phyloP scores from a whole-genome alignment of 2,888 invertebrate species.

The Cosmorhoe ocellata region DNA sequence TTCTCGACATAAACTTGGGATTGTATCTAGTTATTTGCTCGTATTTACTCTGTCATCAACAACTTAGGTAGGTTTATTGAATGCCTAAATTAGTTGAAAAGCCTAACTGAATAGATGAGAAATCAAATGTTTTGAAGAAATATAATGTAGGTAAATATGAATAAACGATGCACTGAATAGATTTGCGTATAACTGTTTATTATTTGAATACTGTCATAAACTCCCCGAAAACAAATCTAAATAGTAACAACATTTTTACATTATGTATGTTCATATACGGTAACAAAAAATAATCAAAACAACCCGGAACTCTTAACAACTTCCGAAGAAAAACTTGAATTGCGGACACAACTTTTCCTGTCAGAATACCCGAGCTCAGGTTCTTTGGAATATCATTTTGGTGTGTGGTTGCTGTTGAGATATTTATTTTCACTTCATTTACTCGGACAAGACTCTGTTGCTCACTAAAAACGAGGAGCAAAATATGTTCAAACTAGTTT shows the following conservation, averaged over 20 bases:
- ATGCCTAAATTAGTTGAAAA: not conserved
- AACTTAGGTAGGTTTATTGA: not conserved
- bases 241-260: slow-evolving; percentile 1
- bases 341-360: slow-evolving; percentile 51
- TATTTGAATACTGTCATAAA: not conserved
- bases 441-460: no score
- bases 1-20: slow-evolving; percentile 20
- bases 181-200: no score
- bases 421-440: no score
- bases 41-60: slow-evolving; percentile 13
- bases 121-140: not conserved
- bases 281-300: slow-evolving; percentile 45
- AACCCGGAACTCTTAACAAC: slow-evolving; percentile 49
- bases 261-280: slow-evolving; percentile 24
- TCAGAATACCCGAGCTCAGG: slow-evolving; percentile 43
- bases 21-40: slow-evolving; percentile 15
- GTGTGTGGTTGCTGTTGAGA: slow-evolving; percentile 9
- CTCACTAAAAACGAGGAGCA: no score
- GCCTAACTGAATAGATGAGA: not conserved
- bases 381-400: slow-evolving; percentile 38
- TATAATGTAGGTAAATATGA: no score
- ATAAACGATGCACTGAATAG: no score
- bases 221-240: not conserved
- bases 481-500: no score
- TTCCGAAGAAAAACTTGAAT: slow-evolving; percentile 56